Evolutionary conservation across 2,113 vertebrate genomes (phyloP), one percentile per base, ranked within the genome.

Genomic region (Jacana jacana): DNA sequence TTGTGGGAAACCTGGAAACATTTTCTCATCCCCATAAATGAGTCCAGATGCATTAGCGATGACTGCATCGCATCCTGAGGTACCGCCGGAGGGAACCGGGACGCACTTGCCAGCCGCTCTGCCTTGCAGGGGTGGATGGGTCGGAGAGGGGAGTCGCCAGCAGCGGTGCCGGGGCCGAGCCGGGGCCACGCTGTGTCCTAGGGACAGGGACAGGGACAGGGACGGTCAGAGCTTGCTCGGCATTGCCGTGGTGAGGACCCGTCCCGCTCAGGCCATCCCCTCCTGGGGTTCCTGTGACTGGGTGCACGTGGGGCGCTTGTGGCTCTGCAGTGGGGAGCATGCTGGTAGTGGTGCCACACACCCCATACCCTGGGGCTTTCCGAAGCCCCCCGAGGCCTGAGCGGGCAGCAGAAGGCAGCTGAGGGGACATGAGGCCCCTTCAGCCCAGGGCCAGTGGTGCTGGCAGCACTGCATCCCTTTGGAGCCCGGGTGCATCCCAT

Each of bases 1-100:
- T 96, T 96, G 96, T 97, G 96, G 96, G 96, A 97, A 97, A 97
- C 95, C 96, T 96, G 96, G 96, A 97, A 96, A 96, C 96, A 96
- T 97, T 96, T 96, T 96, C 96, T 97, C 96, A 95, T 97, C 96
- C 88, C 86, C 9, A 23, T 95, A 96, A 96, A 95, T 93, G 96
- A 96, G 92, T 94, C 95, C 96, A 96, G 93, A 97, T 97, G 96
- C 96, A 97, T 96, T 97, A 97, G 96, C 69, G 63, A 93, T 93
- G 96, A 93, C 96, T 96, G 88, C 95, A 95, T 94, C 6, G 69
- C 93, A 96, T 97, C 96, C 96, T 94, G 96, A 96, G 96, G 95
- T 93, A 86, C 91, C 2, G 65, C 96, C 93, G 81, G 82, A 95
- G 95, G 96, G 95, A 96, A 81, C 85, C 10, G 13, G 96, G 95